phyloP scores from a whole-genome alignment of 2,113 vertebrate genomes.

The Peucedramus taeniatus region DNA sequence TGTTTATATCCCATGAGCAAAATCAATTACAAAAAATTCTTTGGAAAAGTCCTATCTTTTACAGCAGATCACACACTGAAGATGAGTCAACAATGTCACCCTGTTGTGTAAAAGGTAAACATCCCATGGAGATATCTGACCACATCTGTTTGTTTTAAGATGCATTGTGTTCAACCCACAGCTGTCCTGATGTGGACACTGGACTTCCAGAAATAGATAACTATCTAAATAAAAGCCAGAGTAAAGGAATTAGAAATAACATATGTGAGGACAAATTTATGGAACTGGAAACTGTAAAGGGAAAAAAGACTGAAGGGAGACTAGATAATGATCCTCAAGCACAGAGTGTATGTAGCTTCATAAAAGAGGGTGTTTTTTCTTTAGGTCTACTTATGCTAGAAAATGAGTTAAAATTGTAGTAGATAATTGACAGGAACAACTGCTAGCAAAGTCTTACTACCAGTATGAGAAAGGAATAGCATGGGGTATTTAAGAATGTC shows the following conservation, averaged over 20 bases:
- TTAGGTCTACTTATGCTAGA: not conserved
- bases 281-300: not conserved
- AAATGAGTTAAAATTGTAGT: not conserved
- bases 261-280: not conserved
- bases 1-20: not conserved
- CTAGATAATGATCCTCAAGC: not conserved
- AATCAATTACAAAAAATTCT: not conserved
- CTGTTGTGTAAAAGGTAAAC: not conserved
- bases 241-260: not conserved
- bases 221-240: not conserved
- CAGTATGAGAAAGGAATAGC: not conserved
- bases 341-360: not conserved
- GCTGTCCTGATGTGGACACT: not conserved
- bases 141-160: not conserved
- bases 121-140: not conserved
- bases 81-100: not conserved
- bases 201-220: not conserved
- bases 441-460: not conserved
- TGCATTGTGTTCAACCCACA: fast-evolving
- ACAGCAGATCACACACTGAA: not conserved
- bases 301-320: not conserved
- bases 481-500: not conserved
- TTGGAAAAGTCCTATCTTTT: not conserved
- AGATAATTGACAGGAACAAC: not conserved
- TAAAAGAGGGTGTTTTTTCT: not conserved